A percentile compares a stretch with the other conserved stretches of the same genome.
Conservation (phyloP, 2,888 invertebrate species). For the Reticulitermes lucifugus region DNA sequence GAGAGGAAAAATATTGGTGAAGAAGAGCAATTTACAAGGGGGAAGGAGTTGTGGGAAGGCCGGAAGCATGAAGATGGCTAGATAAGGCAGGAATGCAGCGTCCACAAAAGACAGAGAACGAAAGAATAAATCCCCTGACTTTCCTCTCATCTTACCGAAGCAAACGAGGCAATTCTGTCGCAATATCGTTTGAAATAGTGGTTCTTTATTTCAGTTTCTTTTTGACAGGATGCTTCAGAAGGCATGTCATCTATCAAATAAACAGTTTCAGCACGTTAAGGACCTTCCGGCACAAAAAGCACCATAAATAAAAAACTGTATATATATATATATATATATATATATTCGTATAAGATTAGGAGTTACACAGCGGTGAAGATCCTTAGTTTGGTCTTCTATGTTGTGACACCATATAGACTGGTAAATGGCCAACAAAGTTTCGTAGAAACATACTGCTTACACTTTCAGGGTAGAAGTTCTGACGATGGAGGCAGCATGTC, state of each 20-base stretch:
- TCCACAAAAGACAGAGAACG: slow-evolving; percentile 18
- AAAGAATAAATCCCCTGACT: slow-evolving; percentile 13
- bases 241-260: background rate
- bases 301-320: background rate
- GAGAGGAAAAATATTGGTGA: slow-evolving; percentile 19
- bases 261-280: background rate
- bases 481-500: too few species aligned
- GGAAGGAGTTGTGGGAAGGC: background rate
- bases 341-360: background rate
- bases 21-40: slow-evolving; percentile 21
- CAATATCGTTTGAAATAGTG: background rate
- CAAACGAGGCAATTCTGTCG: slow-evolving; percentile 27
- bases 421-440: too few species aligned
- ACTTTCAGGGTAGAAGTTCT: too few species aligned
- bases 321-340: too few species aligned
- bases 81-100: slow-evolving; percentile 33
- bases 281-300: background rate
- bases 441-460: too few species aligned
- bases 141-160: background rate
- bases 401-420: too few species aligned
- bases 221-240: slow-evolving; percentile 20
- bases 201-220: slow-evolving; percentile 22
- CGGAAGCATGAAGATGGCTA: background rate
- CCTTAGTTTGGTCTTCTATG: too few species aligned
- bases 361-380: too few species aligned